These are phyloP conservation scores for Acanthopagrus latus DNA, from an alignment of 2,797 vertebrate species.

Conservation along the genomic window DNA sequence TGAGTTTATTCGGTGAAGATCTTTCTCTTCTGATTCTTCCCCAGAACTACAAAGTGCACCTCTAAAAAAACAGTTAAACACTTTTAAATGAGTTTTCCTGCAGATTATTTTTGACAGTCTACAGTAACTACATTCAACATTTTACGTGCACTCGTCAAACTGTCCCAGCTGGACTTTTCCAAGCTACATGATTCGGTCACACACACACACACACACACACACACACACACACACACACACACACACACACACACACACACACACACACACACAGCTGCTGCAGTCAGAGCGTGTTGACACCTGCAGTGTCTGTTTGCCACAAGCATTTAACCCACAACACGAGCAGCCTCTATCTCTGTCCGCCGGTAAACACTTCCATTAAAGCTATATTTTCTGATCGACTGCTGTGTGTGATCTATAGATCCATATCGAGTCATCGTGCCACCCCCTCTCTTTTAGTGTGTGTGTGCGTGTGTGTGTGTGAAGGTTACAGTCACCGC, in stretches of 20 bases:
- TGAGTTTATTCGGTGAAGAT: too few relatives aligned
- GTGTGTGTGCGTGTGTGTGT: not conserved
- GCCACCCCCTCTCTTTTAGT: not conserved
- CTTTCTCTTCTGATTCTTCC: too few relatives aligned
- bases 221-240: too few relatives aligned
- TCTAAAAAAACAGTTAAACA: not conserved
- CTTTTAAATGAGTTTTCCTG: not conserved
- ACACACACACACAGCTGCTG: not conserved
- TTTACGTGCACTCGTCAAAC: too few relatives aligned
- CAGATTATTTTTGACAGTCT: not conserved
- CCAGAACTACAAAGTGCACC: not conserved
- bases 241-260: too few relatives aligned
- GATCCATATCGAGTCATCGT: constrained; percentile 37
- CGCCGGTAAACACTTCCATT: constrained; percentile 47
- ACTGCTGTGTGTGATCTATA: constrained; percentile 59
- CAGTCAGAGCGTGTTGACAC: not conserved
- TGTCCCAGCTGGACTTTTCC: too few relatives aligned
- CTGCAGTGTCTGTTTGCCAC: constrained; percentile 10
- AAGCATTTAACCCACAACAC: constrained; percentile 15
- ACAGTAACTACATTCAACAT: not conserved
- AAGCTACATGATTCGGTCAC: not conserved
- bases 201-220: too few relatives aligned
- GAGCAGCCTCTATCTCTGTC: constrained; percentile 5
- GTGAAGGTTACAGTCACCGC: constrained; percentile 51
- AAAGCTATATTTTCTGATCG: constrained; percentile 57